Evolutionary conservation across 2,797 vertebrate species (phyloP).

Genomic region (Benthosema pterotum): DNA sequence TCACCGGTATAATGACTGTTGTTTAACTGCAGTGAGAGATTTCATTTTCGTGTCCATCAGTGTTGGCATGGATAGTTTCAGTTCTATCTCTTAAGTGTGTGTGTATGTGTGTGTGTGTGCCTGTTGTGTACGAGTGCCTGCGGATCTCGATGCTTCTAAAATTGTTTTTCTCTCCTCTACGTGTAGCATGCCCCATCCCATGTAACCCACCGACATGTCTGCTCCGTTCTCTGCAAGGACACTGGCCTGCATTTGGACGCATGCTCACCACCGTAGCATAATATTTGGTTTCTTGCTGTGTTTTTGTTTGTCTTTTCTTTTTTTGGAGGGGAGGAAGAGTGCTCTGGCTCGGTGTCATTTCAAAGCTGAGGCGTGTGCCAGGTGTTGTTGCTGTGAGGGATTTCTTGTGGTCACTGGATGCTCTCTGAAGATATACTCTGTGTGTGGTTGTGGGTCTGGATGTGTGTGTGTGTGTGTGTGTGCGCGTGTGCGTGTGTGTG

Average conservation of each 20-base stretch:
- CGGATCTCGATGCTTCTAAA: not conserved
- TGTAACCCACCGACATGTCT: conserved; percentile 45
- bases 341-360: conserved; percentile 37
- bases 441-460: conserved; percentile 21
- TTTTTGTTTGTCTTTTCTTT: too few relatives aligned
- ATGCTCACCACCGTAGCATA: conserved; percentile 46
- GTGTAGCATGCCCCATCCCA: conserved; percentile 64
- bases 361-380: conserved; percentile 22
- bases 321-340: conserved; percentile 31
- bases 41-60: conserved; percentile 22
- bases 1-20: conserved; percentile 38
- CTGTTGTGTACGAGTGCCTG: conserved; percentile 5
- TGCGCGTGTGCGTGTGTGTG: too few relatives aligned
- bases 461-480: too few relatives aligned
- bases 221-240: conserved; percentile 40
- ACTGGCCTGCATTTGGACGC: conserved; percentile 48
- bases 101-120: conserved; percentile 16
- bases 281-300: too few relatives aligned
- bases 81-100: conserved; percentile 28
- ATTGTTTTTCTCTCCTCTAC: conserved; percentile 30
- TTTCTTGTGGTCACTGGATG: conserved; percentile 19
- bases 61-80: conserved; percentile 23
- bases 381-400: not conserved
- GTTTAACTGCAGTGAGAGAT: conserved; percentile 46
- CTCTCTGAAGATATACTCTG: conserved; percentile 50